Base-by-base conservation (phyloP, 2,888 invertebrate species). In the Lutraria lutraria region DNA sequence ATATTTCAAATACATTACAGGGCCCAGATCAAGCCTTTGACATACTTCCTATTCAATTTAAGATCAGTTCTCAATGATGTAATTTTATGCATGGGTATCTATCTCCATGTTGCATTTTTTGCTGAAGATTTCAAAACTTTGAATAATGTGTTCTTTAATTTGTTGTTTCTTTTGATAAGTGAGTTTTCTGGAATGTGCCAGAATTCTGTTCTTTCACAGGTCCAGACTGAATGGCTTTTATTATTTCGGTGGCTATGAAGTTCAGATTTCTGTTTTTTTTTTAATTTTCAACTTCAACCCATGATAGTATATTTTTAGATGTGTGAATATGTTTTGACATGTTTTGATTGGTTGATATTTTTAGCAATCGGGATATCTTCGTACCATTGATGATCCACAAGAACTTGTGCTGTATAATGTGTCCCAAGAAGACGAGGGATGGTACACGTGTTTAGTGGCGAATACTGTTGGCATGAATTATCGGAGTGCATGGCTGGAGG, bases 401-500 rank as follows among this genome's bases (percentile, higher is more conserved):
- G 97, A 98, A 34, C 97, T 99, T 85, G 97, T 98, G 76, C 97
- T 99, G 79, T 97, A 97, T 93, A 99, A 99, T 96, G 98, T 99
- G 0, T 98, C 99, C 0, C 97, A 98, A 93, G 98, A 98, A 43
- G 98, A 99, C 95, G 98, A 98, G 96, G 99, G 99, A 10, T 99
- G 99, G 98, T 99, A 99, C 96, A 98, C 99, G 0, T 99, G 99
- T 96, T 97, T 99, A 0, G 99, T 98, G 0, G 98, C 98, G 60
- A 99, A 99, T 96, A 97, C 98, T 76, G 97, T 99, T 79, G 99
- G 99, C 0, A 95, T 95, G 90, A 93, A 92, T 29, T 95, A 94
- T 89, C 90, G 92, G 8, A 98, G 98, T 85, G 99, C 98, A 81
- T 99, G 98, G 96, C 97, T 99, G 34, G 97, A 97, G 84, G 98